Base-by-base conservation (phyloP, 2,113 vertebrate genomes). In the Poeciliopsis retropinna region DNA sequence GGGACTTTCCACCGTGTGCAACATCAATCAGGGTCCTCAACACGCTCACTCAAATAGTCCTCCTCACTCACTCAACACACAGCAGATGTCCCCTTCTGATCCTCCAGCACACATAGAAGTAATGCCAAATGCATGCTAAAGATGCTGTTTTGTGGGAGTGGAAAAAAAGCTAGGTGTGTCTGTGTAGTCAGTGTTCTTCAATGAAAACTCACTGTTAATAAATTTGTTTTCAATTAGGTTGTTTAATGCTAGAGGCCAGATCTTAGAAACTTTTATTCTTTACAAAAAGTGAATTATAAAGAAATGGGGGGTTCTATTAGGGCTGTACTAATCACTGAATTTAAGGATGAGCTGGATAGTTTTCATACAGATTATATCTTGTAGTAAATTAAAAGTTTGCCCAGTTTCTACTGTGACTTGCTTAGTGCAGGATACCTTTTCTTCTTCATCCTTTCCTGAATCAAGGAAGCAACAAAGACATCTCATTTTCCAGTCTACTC, bases 21-120 rank as follows among this genome's bases (percentile, higher is more conserved):
- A 87, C 91, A 92, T 95, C 93, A 92, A 89, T 93, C 92, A 91
- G 80, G 80, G 84, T 84, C 84, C 81, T 85, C 81, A 66, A 72
- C 81, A 17, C 51, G n/a, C 85, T 87, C 83, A 70, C 78, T 87
- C 83, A 89, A 90, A 89, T 88, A 88, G 88, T 80, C 85, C 83
- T 86, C 80, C 86, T 87, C 78, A 76, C 83, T 91, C 88, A 93
- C 84, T 92, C 90, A 92, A 90, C 90, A 86, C 88, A 69, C 51
- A 92, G 88, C 91, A 93, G 91, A 92, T 92, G 90, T 90, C 87
- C 76, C 63, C 34, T 75, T 88, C 82, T 77, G 85, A 88, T 90
- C 87, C 74, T 79, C 64, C 73, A 81, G 78, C 73, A 64, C 47
- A 76, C 57, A 31, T 67, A 37, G 72, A 87, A 84, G 91, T 88